phyloP scores from a whole-genome alignment of 2,888 invertebrate genomes.

The Nephrocerus scutellatus region DNA sequence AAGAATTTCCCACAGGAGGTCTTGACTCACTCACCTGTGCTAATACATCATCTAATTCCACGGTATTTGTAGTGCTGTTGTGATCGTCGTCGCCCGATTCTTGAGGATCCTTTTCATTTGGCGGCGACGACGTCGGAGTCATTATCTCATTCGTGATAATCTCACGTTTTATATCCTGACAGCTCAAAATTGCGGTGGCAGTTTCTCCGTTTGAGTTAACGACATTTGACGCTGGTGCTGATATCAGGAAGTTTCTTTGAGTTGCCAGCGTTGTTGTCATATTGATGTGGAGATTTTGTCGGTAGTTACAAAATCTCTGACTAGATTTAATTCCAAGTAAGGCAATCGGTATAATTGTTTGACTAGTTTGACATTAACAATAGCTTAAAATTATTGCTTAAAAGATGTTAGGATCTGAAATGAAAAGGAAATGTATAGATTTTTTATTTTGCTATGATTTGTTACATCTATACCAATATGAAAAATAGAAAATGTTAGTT shows the following conservation, averaged over 20 bases:
- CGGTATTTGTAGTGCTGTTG: slow-evolving; percentile 31
- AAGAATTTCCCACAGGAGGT: background rate
- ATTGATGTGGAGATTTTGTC: slow-evolving; percentile 19
- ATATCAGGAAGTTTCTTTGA: slow-evolving; percentile 43
- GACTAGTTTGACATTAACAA: too few relatives aligned
- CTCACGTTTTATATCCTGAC: slow-evolving; percentile 31
- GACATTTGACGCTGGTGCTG: slow-evolving; percentile 29
- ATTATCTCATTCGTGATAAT: slow-evolving; percentile 29
- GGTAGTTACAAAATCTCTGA: slow-evolving; percentile 26
- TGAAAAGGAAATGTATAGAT: too few relatives aligned
- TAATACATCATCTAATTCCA: slow-evolving; percentile 38
- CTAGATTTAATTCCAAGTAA: slow-evolving; percentile 28
- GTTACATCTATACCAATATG: too few relatives aligned
- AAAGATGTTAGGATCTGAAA: too few relatives aligned
- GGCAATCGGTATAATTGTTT: too few relatives aligned
- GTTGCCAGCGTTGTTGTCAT: slow-evolving; percentile 46
- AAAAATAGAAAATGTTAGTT: too few relatives aligned
- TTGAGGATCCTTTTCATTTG: slow-evolving; percentile 26
- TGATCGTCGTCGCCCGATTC: slow-evolving; percentile 30
- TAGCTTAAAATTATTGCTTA: too few relatives aligned
- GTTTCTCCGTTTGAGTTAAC: slow-evolving; percentile 13
- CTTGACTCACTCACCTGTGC: slow-evolving; percentile 31
- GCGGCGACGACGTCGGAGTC: slow-evolving; percentile 15
- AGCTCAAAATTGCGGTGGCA: slow-evolving; percentile 14
- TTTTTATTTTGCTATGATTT: too few relatives aligned